phyloP scores from a whole-genome alignment of 1,140 invertebrate species.

The Fopius arisanus region DNA sequence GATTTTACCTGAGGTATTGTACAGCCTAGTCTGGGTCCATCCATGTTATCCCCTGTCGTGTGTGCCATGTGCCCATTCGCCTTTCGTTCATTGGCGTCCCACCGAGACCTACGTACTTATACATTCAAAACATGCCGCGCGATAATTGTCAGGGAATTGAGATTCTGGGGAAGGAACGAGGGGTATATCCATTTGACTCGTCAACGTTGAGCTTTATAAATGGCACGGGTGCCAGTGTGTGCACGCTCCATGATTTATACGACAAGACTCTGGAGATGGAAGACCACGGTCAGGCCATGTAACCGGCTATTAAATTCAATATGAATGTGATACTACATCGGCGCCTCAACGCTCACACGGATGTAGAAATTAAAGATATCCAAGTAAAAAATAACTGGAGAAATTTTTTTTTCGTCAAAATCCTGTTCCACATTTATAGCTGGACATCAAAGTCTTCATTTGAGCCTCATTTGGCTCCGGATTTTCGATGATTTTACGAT shows the following conservation, averaged over 20 bases:
- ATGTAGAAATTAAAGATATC: not conserved
- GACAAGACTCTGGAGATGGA: slow-evolving; percentile 4
- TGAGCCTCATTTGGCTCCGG: too few relatives aligned
- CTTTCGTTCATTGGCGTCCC: not conserved
- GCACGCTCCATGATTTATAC: slow-evolving; percentile 4
- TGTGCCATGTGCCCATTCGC: too few relatives aligned
- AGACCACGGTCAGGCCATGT: slow-evolving; percentile 2
- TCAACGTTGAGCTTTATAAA: slow-evolving; percentile 19
- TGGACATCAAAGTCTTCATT: too few relatives aligned
- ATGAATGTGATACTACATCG: not conserved
- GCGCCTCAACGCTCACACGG: not conserved
- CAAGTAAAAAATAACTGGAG: too few relatives aligned
- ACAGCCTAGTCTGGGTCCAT: too few relatives aligned
- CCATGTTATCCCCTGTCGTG: too few relatives aligned
- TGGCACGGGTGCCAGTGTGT: not conserved
- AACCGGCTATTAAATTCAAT: slow-evolving; percentile 13
- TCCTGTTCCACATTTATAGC: too few relatives aligned
- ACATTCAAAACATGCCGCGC: not conserved
- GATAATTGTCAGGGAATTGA: not conserved
- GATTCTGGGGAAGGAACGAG: not conserved
- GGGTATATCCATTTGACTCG: slow-evolving; percentile 9
- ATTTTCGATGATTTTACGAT: too few relatives aligned
- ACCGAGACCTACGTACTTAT: not conserved
- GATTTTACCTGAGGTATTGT: too few relatives aligned
- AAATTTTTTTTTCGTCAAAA: too few relatives aligned